Percentiles rank a stretch among this genome's conserved stretches.
These are phyloP conservation scores for Chrosomus eos DNA, from an alignment of 2,797 vertebrate genomes.

Conservation along the genomic window DNA sequence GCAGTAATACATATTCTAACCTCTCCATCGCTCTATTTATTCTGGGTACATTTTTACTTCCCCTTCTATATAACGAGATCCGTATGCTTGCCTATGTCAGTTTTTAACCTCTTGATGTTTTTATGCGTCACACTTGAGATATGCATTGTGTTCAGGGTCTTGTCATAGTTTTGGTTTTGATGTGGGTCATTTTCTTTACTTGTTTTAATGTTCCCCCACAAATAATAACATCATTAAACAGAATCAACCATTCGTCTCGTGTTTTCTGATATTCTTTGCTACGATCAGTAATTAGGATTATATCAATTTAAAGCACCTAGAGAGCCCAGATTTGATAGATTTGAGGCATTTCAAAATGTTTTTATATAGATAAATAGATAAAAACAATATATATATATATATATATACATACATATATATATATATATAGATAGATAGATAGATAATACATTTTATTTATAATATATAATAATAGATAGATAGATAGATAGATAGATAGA, in stretches of 20 bases:
- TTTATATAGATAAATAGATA: neutral
- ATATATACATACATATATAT: no score
- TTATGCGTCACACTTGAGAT: slow-evolving; percentile 77
- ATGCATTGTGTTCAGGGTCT: slow-evolving; percentile 74
- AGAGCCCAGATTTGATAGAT: neutral
- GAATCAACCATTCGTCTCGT: slow-evolving; percentile 62
- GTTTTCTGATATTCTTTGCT: slow-evolving; percentile 15
- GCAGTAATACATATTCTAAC: slow-evolving; percentile 62
- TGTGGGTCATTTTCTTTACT: slow-evolving; percentile 73
- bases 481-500: no score
- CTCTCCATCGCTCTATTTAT: slow-evolving; percentile 66
- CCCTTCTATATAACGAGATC: slow-evolving; percentile 71
- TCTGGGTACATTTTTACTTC: slow-evolving; percentile 66
- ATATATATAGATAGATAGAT: no score
- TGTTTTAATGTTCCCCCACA: slow-evolving; percentile 76
- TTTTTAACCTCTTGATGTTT: slow-evolving; percentile 76
- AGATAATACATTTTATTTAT: no score
- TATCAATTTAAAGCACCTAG: neutral
- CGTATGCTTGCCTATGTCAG: slow-evolving; percentile 78
- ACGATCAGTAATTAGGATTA: neutral
- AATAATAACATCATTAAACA: slow-evolving; percentile 81
- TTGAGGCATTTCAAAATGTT: neutral
- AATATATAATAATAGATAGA: no score
- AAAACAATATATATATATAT: no score
- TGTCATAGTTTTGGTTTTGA: slow-evolving; percentile 79